These are phyloP conservation scores for Drosophila neotestacea DNA, from an alignment of 2,888 invertebrate genomes.

Conservation along the genomic window DNA sequence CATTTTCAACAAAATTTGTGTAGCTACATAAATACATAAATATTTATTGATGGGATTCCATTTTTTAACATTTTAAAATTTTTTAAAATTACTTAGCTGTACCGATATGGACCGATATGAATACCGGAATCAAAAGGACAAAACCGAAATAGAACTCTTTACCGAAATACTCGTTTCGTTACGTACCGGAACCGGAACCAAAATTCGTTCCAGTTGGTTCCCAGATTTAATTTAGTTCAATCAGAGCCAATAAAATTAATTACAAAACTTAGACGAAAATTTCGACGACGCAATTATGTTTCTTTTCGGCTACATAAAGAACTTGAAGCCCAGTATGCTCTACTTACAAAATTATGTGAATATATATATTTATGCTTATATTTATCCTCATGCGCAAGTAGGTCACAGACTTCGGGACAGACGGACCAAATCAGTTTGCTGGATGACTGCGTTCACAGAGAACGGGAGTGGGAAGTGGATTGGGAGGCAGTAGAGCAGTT, in stretches of 20 bases:
- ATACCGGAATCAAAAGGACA: no score
- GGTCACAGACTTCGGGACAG: conserved; percentile 59
- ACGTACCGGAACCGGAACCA: no score
- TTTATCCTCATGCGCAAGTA: conserved; percentile 51
- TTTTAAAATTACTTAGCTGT: no score
- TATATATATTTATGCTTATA: conserved; percentile 18
- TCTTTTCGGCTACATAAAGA: conserved; percentile 60
- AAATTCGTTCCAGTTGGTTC: no score
- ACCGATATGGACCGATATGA: no score
- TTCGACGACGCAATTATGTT: conserved; percentile 67
- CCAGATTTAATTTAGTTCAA: conserved; percentile 70
- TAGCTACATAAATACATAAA: no score
- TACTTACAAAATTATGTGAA: conserved; percentile 8
- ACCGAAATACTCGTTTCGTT: no score
- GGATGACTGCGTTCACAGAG: conserved; percentile 29
- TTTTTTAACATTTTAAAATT: no score
- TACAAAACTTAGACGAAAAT: conserved; percentile 55
- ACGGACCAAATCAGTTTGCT: conserved; percentile 35
- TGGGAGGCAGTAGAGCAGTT: conserved; percentile 19
- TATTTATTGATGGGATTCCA: no score
- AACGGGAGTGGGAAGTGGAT: neutral
- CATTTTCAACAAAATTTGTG: no score
- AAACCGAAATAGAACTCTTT: no score
- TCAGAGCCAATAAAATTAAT: conserved; percentile 77
- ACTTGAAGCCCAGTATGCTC: conserved; percentile 31